A percentile compares a stretch with the other conserved stretches of the same genome.
phyloP scores from a whole-genome alignment of 2,888 invertebrate species.

The Gymnocheta viridis region DNA sequence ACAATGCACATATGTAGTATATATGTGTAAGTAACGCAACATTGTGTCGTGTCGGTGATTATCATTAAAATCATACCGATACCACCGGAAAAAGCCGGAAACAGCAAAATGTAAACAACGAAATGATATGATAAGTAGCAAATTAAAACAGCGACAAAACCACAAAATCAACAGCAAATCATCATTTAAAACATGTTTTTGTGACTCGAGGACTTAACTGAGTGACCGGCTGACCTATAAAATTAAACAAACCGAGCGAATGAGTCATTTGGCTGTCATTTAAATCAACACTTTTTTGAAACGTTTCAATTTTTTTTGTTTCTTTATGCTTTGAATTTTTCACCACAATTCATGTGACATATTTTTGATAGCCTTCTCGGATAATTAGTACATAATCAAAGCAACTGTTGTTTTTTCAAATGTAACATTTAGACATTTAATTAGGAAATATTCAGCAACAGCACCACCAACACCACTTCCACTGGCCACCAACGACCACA shows the following conservation, averaged over 20 bases:
- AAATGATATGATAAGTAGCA: neutral
- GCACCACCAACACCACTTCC: constrained; percentile 24
- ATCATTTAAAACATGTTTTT: constrained; percentile 12
- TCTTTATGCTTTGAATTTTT: neutral
- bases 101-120: constrained; percentile 25
- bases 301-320: neutral
- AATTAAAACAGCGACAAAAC: constrained; percentile 1
- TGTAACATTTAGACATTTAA: constrained; percentile 7
- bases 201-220: neutral
- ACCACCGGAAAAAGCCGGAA: constrained; percentile 34
- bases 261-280: constrained; percentile 12
- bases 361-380: neutral
- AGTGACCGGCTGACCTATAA: neutral
- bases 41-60: constrained; percentile 5
- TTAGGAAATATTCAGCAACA: constrained; percentile 30
- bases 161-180: constrained; percentile 20
- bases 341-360: constrained; percentile 19
- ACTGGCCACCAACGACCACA: constrained; percentile 26
- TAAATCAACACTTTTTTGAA: constrained; percentile 33
- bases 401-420: neutral
- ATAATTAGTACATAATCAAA: constrained; percentile 21
- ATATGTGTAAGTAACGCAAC: neutral
- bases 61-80: constrained; percentile 24
- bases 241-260: neutral
- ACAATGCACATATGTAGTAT: no score